These are phyloP conservation scores for Onthophagus sagittarius DNA, from an alignment of 2,888 invertebrate genomes.

Conservation along the genomic window DNA sequence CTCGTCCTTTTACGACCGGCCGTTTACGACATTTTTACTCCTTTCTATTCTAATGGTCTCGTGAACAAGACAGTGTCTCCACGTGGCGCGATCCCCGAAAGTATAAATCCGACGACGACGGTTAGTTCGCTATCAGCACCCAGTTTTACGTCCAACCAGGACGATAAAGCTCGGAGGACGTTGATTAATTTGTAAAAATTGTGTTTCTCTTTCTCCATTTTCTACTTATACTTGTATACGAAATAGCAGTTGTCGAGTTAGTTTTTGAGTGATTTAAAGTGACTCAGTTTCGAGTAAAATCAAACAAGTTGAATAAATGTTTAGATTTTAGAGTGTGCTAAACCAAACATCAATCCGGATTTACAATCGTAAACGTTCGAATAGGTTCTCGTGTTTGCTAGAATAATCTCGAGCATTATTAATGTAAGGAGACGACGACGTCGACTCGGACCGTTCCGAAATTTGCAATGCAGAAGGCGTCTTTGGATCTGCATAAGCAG, in stretches of 20 bases:
- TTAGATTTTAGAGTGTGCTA: neutral
- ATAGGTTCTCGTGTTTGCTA: neutral
- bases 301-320: neutral
- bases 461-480: conserved; percentile 14
- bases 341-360: neutral
- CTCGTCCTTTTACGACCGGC: neutral
- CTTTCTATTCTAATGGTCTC: conserved; percentile 20
- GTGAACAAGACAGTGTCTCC: neutral
- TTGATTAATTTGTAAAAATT: neutral
- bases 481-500: neutral
- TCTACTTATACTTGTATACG: too few relatives aligned
- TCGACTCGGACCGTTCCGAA: neutral
- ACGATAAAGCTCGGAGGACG: neutral
- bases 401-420: neutral
- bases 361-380: neutral
- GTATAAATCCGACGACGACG: neutral
- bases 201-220: neutral
- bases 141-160: neutral
- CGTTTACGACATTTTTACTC: conserved; percentile 21
- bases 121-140: neutral
- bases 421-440: neutral
- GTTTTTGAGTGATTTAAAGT: too few relatives aligned
- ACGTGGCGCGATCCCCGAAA: neutral
- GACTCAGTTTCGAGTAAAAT: neutral
- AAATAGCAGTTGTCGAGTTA: too few relatives aligned